Evolutionary conservation across 2,113 vertebrate species (phyloP).

Genomic region (Microcebus murinus): DNA sequence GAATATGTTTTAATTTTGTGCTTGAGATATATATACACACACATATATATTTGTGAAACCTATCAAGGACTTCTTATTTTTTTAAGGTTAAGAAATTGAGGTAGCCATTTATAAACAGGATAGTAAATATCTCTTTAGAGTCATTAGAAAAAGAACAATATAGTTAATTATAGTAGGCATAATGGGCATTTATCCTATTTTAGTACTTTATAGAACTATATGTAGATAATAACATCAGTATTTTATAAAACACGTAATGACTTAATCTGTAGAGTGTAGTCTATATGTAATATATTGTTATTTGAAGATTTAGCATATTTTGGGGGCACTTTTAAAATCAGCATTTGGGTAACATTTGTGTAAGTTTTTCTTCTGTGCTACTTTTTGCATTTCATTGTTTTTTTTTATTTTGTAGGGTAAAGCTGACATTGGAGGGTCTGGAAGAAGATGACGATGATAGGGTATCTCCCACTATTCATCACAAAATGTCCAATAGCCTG

Average conservation of each 20-base stretch:
- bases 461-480: slow-evolving; percentile 83
- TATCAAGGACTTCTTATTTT: neutral
- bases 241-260: neutral
- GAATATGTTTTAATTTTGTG: neutral
- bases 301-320: neutral
- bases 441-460: slow-evolving; percentile 90
- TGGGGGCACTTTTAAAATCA: neutral
- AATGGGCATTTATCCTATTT: neutral
- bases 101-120: neutral
- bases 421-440: slow-evolving; percentile 94
- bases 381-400: slow-evolving; percentile 57
- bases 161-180: neutral
- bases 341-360: neutral
- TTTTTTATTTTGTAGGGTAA: slow-evolving; percentile 84
- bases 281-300: neutral
- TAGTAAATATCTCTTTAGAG: neutral
- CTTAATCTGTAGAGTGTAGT: neutral
- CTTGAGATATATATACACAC: neutral
- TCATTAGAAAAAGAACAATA: neutral
- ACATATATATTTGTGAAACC: neutral
- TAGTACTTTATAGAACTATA: slow-evolving; percentile 8
- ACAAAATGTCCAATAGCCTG: slow-evolving; percentile 93
- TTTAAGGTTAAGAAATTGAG: neutral
- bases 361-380: neutral
- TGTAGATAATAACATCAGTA: neutral